Conservation (phyloP, 2,888 invertebrate genomes). For the Odontothrips loti region DNA sequence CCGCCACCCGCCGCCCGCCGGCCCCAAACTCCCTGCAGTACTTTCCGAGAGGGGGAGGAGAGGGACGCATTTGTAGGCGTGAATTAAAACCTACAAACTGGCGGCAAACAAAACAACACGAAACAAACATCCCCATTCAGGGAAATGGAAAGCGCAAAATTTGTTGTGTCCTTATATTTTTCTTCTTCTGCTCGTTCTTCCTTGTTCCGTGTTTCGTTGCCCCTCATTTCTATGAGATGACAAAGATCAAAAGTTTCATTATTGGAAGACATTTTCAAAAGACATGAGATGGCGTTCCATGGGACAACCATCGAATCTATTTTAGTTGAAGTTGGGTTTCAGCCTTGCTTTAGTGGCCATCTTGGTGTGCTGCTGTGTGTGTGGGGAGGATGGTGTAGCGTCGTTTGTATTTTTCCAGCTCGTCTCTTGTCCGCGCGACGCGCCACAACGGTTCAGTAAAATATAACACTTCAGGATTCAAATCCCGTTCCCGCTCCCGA, state of each 20-base stretch:
- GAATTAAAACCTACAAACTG: slow-evolving; percentile 11
- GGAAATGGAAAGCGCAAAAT: background rate
- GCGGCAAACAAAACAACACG: background rate
- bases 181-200: too few relatives aligned
- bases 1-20: background rate
- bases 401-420: background rate
- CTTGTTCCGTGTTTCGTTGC: too few relatives aligned
- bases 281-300: too few relatives aligned
- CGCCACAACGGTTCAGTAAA: background rate
- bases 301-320: too few relatives aligned
- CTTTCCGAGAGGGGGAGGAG: background rate
- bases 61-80: background rate
- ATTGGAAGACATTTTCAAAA: too few relatives aligned
- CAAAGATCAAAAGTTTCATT: too few relatives aligned
- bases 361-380: too few relatives aligned
- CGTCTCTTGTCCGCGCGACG: background rate
- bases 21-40: background rate
- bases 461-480: slow-evolving; percentile 25
- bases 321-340: too few relatives aligned
- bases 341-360: too few relatives aligned
- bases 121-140: background rate
- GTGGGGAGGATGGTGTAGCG: too few relatives aligned
- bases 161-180: background rate
- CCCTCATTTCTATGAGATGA: too few relatives aligned
- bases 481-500: background rate